These are phyloP conservation scores for Aphis gossypii DNA, from an alignment of 1,140 invertebrate genomes.

Conservation along the genomic window DNA sequence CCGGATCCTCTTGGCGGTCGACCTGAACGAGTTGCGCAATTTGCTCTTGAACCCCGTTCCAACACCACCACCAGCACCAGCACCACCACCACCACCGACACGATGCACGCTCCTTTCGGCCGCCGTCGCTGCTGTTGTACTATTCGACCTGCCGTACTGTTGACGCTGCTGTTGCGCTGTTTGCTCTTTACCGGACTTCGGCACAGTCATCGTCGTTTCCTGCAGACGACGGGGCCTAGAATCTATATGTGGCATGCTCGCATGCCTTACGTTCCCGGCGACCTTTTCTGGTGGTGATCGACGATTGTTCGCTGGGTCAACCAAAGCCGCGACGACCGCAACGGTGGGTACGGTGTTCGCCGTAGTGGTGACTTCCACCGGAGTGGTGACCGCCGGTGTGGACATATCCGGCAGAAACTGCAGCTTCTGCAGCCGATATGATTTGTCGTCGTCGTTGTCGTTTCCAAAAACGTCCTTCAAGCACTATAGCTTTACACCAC, in stretches of 20 bases:
- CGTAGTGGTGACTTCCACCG: too few relatives aligned
- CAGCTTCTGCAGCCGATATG: background rate
- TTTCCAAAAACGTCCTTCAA: background rate
- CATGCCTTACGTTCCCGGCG: background rate
- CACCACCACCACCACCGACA: background rate
- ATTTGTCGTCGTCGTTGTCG: background rate
- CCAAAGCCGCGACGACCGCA: background rate
- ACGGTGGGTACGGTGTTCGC: too few relatives aligned
- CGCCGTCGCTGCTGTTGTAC: background rate
- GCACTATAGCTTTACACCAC: background rate
- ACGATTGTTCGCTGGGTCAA: background rate
- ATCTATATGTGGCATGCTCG: constrained; percentile 37
- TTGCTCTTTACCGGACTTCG: background rate
- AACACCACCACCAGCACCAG: background rate
- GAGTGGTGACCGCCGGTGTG: background rate
- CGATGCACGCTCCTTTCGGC: background rate
- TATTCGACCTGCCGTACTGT: background rate
- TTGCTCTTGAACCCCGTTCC: constrained; percentile 32
- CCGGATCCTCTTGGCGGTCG: constrained; percentile 32
- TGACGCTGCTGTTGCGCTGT: background rate
- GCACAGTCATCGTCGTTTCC: background rate
- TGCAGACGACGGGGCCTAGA: background rate
- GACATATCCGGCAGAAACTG: background rate
- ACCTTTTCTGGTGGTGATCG: background rate
- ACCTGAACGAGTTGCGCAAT: constrained; percentile 33